These are phyloP conservation scores for Probaryconus sp. DNA, from an alignment of 1,140 invertebrate genomes.

Conservation along the genomic window DNA sequence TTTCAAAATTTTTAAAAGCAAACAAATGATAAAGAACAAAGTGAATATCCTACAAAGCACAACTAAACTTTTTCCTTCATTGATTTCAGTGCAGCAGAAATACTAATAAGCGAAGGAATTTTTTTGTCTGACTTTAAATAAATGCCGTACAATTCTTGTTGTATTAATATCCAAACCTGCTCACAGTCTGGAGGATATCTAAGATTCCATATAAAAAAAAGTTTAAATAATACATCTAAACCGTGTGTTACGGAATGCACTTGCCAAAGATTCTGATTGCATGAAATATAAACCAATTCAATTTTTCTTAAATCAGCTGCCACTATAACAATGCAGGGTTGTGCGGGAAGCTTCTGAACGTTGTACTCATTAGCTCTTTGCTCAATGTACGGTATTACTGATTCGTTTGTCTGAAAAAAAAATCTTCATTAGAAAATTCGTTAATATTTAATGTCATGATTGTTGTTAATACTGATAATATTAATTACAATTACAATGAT, in stretches of 20 bases:
- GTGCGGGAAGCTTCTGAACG: background rate
- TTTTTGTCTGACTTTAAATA: background rate
- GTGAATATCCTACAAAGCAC: too few relatives aligned
- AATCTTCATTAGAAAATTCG: too few relatives aligned
- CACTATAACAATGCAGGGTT: background rate
- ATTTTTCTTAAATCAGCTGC: too few relatives aligned
- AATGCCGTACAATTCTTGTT: slow-evolving; percentile 3
- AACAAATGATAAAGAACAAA: too few relatives aligned
- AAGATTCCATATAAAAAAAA: slow-evolving; percentile 9
- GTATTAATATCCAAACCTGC: too few relatives aligned
- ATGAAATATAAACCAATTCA: background rate
- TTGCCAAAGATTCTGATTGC: background rate
- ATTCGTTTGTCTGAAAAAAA: slow-evolving; percentile 3
- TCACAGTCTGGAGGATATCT: slow-evolving; percentile 3
- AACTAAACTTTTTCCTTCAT: background rate
- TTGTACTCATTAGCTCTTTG: background rate
- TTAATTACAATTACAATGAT: too few relatives aligned
- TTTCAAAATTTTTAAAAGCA: too few relatives aligned
- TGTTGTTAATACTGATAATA: too few relatives aligned
- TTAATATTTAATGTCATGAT: too few relatives aligned
- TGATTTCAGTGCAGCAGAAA: slow-evolving; percentile 1
- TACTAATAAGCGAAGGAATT: slow-evolving; percentile 9
- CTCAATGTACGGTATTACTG: background rate
- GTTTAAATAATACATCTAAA: slow-evolving; percentile 8
- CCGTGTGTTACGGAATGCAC: slow-evolving; percentile 6